These are phyloP conservation scores for Sebastes kiyomatsui DNA, from an alignment of 2,797 vertebrate genomes.

Conservation along the genomic window DNA sequence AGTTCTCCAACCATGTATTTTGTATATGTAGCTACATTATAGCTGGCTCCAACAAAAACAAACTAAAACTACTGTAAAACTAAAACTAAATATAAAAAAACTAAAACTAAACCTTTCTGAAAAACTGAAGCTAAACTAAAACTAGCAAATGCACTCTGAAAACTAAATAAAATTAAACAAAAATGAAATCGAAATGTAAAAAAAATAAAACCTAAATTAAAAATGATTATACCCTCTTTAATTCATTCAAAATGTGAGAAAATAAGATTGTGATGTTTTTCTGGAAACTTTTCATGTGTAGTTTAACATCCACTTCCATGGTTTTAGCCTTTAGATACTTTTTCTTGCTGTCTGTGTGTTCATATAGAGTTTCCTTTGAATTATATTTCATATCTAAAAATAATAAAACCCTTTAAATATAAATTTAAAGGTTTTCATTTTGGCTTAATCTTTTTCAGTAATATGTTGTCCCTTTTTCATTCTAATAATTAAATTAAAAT, in stretches of 20 bases:
- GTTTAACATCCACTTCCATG: not conserved
- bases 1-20: too few relatives aligned
- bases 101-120: too few relatives aligned
- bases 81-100: too few relatives aligned
- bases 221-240: too few relatives aligned
- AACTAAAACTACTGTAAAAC: too few relatives aligned
- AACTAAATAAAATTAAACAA: too few relatives aligned
- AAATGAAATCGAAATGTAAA: too few relatives aligned
- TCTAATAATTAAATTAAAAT: not conserved
- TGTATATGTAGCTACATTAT: too few relatives aligned
- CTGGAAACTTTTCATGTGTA: not conserved
- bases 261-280: not conserved
- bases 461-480: not conserved
- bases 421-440: not conserved
- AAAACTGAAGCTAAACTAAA: too few relatives aligned
- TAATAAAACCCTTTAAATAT: not conserved
- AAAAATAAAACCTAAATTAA: too few relatives aligned
- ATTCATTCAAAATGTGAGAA: not conserved
- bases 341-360: not conserved
- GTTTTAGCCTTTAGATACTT: not conserved
- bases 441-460: not conserved
- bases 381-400: not conserved
- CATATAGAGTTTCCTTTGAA: not conserved
- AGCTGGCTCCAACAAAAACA: too few relatives aligned
- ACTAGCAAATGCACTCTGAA: too few relatives aligned